phyloP scores from a whole-genome alignment of 2,888 invertebrate genomes.

The Plagodis pulveraria region DNA sequence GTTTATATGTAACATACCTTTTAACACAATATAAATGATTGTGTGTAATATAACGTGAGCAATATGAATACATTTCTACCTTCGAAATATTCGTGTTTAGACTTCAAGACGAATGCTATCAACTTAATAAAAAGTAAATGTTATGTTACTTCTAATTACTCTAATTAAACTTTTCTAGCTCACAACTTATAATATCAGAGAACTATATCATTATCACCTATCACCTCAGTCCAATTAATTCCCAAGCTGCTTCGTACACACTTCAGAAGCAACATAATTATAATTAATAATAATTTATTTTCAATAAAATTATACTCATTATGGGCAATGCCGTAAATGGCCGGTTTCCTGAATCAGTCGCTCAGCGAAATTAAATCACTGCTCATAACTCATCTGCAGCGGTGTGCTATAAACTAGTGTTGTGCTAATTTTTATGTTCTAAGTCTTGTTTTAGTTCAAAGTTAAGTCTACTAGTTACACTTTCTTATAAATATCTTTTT shows the following conservation, averaged over 20 bases:
- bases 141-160: too few relatives aligned
- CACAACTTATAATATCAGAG: neutral
- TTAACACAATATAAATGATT: too few relatives aligned
- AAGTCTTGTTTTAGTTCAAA: neutral
- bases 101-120: too few relatives aligned
- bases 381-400: slow-evolving; percentile 31
- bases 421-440: slow-evolving; percentile 4
- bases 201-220: slow-evolving; percentile 10
- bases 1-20: too few relatives aligned
- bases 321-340: slow-evolving; percentile 27
- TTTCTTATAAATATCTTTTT: too few relatives aligned
- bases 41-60: too few relatives aligned
- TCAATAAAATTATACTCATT: slow-evolving; percentile 37
- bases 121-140: too few relatives aligned
- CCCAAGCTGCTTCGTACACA: slow-evolving; percentile 14
- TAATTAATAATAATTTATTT: slow-evolving; percentile 33
- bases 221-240: slow-evolving; percentile 16
- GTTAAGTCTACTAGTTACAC: neutral
- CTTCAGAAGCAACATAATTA: slow-evolving; percentile 26
- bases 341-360: slow-evolving; percentile 29
- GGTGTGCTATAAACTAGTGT: slow-evolving; percentile 22
- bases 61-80: too few relatives aligned
- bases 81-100: too few relatives aligned
- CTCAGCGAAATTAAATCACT: slow-evolving; percentile 36
- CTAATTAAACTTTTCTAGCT: neutral